Conservation (phyloP, 35 echinoderm and acorn worm genomes). For the Nesometra sesokonis region DNA sequence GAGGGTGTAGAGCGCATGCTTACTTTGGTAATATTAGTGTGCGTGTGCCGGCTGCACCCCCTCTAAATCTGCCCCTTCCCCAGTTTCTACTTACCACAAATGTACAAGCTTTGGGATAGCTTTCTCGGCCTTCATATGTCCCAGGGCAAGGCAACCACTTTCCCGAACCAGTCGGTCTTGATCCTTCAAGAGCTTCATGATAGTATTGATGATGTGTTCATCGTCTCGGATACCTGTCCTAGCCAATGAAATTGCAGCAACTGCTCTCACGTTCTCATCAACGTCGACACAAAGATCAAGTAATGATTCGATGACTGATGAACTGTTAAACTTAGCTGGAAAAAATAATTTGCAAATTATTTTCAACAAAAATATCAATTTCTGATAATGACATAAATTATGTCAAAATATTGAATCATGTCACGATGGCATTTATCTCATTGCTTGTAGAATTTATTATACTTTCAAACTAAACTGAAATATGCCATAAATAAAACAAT, state of each 20-base stretch:
- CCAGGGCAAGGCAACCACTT: constrained; percentile 88
- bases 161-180: constrained; percentile 73
- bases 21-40: too few species aligned
- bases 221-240: constrained; percentile 19
- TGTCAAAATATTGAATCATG: too few species aligned
- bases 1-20: too few species aligned
- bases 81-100: constrained; percentile 71
- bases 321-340: constrained; percentile 78
- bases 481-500: too few species aligned
- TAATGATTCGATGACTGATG: constrained; percentile 71
- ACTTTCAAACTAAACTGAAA: too few species aligned
- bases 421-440: too few species aligned
- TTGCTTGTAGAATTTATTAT: too few species aligned
- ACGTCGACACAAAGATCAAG: constrained; percentile 75
- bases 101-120: constrained; percentile 70
- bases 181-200: constrained; percentile 71
- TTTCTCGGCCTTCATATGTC: constrained; percentile 74
- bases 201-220: constrained; percentile 35
- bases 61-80: too few species aligned
- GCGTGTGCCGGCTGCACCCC: too few species aligned
- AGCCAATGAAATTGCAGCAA: constrained; percentile 90
- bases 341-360: too few species aligned
- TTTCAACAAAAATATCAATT: too few species aligned
- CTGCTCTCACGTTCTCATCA: constrained; percentile 73
- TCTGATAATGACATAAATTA: too few species aligned